Percentiles rank a stretch among this genome's conserved stretches.
These are phyloP conservation scores for Spodoptera picta DNA, from an alignment of 2,888 invertebrate genomes.

Conservation along the genomic window DNA sequence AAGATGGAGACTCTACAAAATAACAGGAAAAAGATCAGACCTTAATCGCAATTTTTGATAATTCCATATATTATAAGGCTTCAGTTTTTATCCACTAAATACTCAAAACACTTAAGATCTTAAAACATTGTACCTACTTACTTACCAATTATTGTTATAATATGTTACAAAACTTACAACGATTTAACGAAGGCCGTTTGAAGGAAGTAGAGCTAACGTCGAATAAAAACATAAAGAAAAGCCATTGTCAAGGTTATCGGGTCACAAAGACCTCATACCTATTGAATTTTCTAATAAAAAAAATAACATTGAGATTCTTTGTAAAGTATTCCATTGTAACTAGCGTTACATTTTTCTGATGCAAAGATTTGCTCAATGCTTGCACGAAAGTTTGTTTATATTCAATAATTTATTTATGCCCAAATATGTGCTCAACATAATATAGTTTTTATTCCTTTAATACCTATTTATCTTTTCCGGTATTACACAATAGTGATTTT, in stretches of 20 bases:
- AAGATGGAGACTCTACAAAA: no score
- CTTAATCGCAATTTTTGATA: no score
- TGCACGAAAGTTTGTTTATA: slow-evolving; percentile 19
- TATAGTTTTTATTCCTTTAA: slow-evolving; percentile 9
- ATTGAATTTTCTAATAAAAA: slow-evolving; percentile 18
- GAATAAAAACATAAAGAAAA: slow-evolving; percentile 45
- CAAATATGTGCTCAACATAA: background rate
- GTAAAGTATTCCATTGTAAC: slow-evolving; percentile 15
- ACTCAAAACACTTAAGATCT: background rate
- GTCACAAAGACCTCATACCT: slow-evolving; percentile 26
- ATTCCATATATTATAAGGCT: no score
- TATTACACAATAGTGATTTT: slow-evolving; percentile 31
- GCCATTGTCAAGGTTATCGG: slow-evolving; percentile 46
- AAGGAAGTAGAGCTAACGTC: slow-evolving; percentile 42
- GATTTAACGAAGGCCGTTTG: slow-evolving; percentile 36
- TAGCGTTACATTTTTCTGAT: slow-evolving; percentile 9
- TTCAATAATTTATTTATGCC: background rate
- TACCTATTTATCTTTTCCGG: slow-evolving; percentile 12
- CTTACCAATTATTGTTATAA: slow-evolving; percentile 46
- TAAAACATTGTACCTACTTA: slow-evolving; percentile 4
- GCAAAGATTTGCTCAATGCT: background rate
- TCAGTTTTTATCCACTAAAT: background rate
- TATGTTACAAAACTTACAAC: slow-evolving; percentile 40
- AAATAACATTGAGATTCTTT: slow-evolving; percentile 38
- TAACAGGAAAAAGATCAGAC: no score